These are phyloP conservation scores for Fregetta grallaria DNA, from an alignment of 2,113 vertebrate genomes.

Conservation along the genomic window DNA sequence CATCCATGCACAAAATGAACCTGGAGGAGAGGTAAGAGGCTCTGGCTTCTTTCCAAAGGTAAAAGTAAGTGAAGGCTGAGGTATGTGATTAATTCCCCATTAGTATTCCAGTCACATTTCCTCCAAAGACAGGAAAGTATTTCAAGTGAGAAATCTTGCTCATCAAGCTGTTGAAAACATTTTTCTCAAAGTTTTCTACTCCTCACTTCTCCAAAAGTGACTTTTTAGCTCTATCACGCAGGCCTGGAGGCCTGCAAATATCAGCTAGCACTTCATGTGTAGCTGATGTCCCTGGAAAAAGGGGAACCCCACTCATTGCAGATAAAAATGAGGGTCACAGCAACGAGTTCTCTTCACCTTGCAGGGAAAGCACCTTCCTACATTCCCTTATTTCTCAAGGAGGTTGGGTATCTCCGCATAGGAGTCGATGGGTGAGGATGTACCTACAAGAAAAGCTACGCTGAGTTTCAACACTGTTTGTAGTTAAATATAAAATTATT, in stretches of 20 bases:
- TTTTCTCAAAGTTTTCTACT: neutral
- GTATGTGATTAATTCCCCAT: neutral
- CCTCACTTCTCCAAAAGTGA: neutral
- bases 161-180: neutral
- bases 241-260: neutral
- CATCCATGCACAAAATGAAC: neutral
- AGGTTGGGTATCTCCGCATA: neutral
- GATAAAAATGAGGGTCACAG: neutral
- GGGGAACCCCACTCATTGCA: too few species aligned
- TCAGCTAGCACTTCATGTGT: neutral
- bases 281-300: neutral
- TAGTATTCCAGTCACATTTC: neutral
- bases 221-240: neutral
- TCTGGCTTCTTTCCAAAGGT: neutral
- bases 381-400: neutral
- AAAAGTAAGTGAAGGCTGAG: neutral
- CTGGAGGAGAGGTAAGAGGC: neutral
- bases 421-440: neutral
- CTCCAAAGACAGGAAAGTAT: neutral
- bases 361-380: neutral
- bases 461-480: neutral
- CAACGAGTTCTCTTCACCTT: neutral
- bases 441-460: slow-evolving; percentile 1
- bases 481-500: neutral
- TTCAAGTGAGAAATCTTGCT: neutral